phyloP scores from a whole-genome alignment of 2,888 invertebrate species.

The Drosophila emarginata region DNA sequence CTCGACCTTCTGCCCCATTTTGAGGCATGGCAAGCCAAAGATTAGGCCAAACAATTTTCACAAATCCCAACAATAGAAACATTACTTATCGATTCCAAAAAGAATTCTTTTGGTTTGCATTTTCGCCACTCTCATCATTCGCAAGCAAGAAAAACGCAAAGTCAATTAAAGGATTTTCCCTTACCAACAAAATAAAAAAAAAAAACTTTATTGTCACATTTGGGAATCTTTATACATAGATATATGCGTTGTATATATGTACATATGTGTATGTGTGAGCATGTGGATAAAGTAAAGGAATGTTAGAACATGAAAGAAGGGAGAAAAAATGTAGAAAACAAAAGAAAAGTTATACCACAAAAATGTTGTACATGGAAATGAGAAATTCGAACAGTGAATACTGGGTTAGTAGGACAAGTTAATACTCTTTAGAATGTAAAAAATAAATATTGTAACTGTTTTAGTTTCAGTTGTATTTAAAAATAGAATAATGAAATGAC shows the following conservation, averaged over 20 bases:
- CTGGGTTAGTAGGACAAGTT: background rate
- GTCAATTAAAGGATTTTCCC: slow-evolving; percentile 74
- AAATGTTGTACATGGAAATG: slow-evolving; percentile 37
- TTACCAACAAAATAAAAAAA: background rate
- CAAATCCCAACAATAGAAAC: slow-evolving; percentile 29
- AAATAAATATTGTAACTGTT: background rate
- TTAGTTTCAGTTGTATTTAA: too few species aligned
- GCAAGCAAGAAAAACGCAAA: slow-evolving; percentile 41
- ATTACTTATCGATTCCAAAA: slow-evolving; percentile 21
- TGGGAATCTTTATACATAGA: slow-evolving; percentile 23
- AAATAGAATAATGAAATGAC: too few species aligned
- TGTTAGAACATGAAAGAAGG: background rate
- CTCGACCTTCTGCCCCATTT: slow-evolving; percentile 12
- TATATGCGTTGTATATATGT: slow-evolving; percentile 3
- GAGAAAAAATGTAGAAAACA: slow-evolving; percentile 30
- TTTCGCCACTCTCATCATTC: slow-evolving; percentile 36
- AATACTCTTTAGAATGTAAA: slow-evolving; percentile 1
- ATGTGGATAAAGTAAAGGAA: background rate
- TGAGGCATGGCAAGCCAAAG: slow-evolving; percentile 21
- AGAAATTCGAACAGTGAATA: background rate
- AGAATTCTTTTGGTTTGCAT: slow-evolving; percentile 21
- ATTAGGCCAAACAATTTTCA: slow-evolving; percentile 37
- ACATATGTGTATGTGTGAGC: background rate
- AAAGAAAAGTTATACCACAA: slow-evolving; percentile 44
- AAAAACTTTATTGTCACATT: slow-evolving; percentile 65